Percentiles rank a stretch among this genome's conserved stretches.
Conservation (phyloP, 2,113 vertebrate genomes). For the Gadus macrocephalus region DNA sequence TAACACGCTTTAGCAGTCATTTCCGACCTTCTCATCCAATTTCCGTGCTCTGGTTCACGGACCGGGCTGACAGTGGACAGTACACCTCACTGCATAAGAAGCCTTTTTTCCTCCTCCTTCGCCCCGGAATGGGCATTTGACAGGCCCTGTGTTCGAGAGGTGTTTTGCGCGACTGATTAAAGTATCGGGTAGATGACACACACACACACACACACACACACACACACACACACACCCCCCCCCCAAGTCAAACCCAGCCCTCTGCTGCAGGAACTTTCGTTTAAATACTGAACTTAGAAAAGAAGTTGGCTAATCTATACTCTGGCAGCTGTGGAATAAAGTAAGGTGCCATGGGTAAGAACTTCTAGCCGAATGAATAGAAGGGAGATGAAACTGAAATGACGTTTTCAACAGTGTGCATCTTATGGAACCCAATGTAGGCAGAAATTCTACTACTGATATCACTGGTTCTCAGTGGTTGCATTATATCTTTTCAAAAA, state of each 20-base stretch:
- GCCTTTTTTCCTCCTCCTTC: slow-evolving; percentile 34
- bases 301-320: too few species aligned
- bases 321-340: too few species aligned
- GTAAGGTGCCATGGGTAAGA: too few species aligned
- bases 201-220: slow-evolving; percentile 5
- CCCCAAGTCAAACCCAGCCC: not conserved
- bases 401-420: too few species aligned
- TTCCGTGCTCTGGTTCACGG: slow-evolving; percentile 63
- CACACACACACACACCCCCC: slow-evolving; percentile 17
- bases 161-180: slow-evolving; percentile 16
- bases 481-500: too few species aligned
- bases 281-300: too few species aligned
- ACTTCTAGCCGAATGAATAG: too few species aligned
- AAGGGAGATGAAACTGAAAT: too few species aligned
- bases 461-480: too few species aligned
- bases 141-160: slow-evolving; percentile 27
- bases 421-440: too few species aligned
- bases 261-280: not conserved
- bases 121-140: slow-evolving; percentile 15
- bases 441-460: too few species aligned
- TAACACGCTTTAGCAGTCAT: slow-evolving; percentile 64
- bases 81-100: slow-evolving; percentile 51
- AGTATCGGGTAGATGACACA: slow-evolving; percentile 27
- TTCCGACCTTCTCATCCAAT: slow-evolving; percentile 75
- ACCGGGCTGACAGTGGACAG: slow-evolving; percentile 47